Evolutionary conservation across 2,888 invertebrate genomes (phyloP), one percentile per base, ranked within the genome.

Genomic region (Prosopocoilus inquinatus): DNA sequence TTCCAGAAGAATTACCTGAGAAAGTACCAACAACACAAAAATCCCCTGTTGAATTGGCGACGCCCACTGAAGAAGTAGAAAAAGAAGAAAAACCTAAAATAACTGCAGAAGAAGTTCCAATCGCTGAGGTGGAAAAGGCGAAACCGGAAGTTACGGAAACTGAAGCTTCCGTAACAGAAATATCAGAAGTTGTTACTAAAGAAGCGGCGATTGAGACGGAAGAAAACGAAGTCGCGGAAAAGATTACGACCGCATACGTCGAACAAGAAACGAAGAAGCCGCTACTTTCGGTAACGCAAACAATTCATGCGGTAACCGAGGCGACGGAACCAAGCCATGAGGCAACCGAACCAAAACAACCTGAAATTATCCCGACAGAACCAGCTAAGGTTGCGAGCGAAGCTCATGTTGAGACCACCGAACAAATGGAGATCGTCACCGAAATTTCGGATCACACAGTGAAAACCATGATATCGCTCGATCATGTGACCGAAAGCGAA

Each of bases 141-240:
- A 13, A 9, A n/a, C 7, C 32, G 7, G 32, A 32, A 46, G n/a
- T 32, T 36, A 7, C 36, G 7, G 8, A 9, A 7, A 36, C n/a
- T 4, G n/a, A 36, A 9, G 11, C 36, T 36, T n/a, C 36, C 4
- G 36, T 36, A 5, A 39, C 46, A 9, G 28, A 46, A 52, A 11
- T 11, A 3, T 15, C 43, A 15, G 44, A 28, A 51, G 41, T 15
- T 13, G 9, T 16, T 36, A 47, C 50, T 43, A n/a, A 36, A 35
- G 53, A 39, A 35, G 50, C 58, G 15, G 49, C 61, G 1, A 39
- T 36, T 9, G n/a, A 58, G 57, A 53, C 53, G 53, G 57, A 55
- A 50, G 49, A 54, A 49, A 50, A 50, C 47, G 9, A 44, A 45
- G 35, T 12, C 36, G 9, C 36, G 36, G 36, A 36, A 7, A 36